Evolutionary conservation across 2,888 invertebrate genomes (phyloP).

Genomic region (Conus canariensis): DNA sequence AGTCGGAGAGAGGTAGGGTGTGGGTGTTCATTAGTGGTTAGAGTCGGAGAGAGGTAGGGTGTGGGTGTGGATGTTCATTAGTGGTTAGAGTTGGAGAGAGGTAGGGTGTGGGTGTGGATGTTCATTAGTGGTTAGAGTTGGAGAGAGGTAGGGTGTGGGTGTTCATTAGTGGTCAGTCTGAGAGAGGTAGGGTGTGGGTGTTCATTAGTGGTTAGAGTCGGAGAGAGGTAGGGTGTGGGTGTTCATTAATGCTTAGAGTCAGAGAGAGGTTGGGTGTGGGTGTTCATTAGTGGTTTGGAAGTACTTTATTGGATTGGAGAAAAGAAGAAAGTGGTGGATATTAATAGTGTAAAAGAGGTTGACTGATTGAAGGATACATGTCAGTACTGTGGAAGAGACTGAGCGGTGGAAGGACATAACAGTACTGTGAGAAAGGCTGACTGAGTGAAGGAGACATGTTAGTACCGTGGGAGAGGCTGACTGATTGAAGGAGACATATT

Average conservation of each 20-base stretch:
- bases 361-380: too few species aligned
- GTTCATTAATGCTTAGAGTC: conserved; percentile 50
- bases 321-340: too few species aligned
- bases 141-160: conserved; percentile 45
- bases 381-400: too few species aligned
- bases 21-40: conserved; percentile 25
- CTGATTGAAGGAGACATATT: too few species aligned
- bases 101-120: neutral
- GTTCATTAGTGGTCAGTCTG: conserved; percentile 54
- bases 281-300: neutral
- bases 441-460: too few species aligned
- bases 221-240: conserved; percentile 44
- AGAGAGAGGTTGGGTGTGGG: conserved; percentile 45
- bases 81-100: conserved; percentile 57
- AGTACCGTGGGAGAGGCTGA: too few species aligned
- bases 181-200: conserved; percentile 31
- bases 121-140: conserved; percentile 60
- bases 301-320: too few species aligned
- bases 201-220: conserved; percentile 51
- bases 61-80: too few species aligned
- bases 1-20: conserved; percentile 54
- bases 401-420: too few species aligned
- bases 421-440: too few species aligned
- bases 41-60: conserved; percentile 55
- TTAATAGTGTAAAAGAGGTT: too few species aligned